phyloP scores from a whole-genome alignment of 2,888 invertebrate species.

The Esperia sulphurella region DNA sequence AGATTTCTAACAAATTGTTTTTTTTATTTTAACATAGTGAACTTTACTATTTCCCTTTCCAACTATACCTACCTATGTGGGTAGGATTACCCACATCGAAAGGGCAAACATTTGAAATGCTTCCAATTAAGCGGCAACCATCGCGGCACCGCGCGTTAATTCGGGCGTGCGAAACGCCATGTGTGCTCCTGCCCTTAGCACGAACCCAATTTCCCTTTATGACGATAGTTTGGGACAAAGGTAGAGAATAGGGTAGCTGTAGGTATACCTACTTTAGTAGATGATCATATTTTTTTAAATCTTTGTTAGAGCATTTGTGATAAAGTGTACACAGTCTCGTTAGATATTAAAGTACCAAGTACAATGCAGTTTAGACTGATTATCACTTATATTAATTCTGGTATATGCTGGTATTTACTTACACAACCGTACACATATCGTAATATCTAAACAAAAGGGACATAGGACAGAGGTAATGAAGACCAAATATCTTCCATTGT shows the following conservation, averaged over 20 bases:
- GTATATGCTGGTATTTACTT: no score
- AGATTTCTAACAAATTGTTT: no score
- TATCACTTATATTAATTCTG: no score
- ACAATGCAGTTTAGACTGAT: background rate
- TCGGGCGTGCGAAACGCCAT: conserved; percentile 48
- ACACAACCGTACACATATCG: no score
- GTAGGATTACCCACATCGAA: conserved; percentile 1
- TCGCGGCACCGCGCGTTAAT: conserved; percentile 39
- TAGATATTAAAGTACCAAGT: no score
- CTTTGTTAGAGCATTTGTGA: background rate
- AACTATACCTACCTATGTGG: background rate
- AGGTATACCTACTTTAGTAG: background rate
- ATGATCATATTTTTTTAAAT: background rate
- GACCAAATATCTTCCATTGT: no score
- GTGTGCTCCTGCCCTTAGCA: conserved; percentile 34
- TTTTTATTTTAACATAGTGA: no score
- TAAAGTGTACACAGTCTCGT: no score
- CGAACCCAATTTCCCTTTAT: conserved; percentile 62
- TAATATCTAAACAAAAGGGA: no score
- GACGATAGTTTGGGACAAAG: conserved; percentile 13
- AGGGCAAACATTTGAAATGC: conserved; percentile 37
- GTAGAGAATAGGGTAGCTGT: background rate
- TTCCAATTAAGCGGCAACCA: conserved; percentile 53
- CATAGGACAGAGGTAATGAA: no score
- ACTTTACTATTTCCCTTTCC: no score